These are phyloP conservation scores for Hyperoodon ampullatus DNA, from an alignment of 2,113 vertebrate species.

Conservation along the genomic window DNA sequence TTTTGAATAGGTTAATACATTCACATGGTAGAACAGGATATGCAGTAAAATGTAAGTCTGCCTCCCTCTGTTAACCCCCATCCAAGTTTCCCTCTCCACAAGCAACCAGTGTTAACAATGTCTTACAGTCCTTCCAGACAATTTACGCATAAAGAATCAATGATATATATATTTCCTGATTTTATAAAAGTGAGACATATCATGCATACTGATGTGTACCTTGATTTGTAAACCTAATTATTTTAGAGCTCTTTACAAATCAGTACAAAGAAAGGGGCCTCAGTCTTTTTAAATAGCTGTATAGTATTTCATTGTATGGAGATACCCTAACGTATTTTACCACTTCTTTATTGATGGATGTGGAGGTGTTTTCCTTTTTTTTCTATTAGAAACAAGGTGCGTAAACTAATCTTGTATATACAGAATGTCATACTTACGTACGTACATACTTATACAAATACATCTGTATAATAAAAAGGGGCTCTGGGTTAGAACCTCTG, in stretches of 20 bases:
- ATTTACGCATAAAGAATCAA: neutral
- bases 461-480: neutral
- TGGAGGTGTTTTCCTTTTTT: neutral
- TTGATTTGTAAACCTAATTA: neutral
- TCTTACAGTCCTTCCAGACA: neutral
- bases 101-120: neutral
- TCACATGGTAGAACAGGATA: neutral
- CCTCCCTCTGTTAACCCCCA: neutral
- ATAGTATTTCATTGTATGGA: neutral
- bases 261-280: neutral
- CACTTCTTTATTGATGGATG: neutral
- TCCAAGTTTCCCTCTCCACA: neutral
- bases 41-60: neutral
- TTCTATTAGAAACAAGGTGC: neutral
- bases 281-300: neutral
- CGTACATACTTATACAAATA: neutral
- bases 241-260: neutral
- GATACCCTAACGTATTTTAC: neutral
- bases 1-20: neutral
- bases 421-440: neutral
- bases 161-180: neutral
- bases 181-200: neutral
- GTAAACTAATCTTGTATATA: neutral
- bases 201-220: neutral
- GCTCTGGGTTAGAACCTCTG: neutral